Evolutionary conservation across 2,888 invertebrate species (phyloP).

Genomic region (Cryptus armator): DNA sequence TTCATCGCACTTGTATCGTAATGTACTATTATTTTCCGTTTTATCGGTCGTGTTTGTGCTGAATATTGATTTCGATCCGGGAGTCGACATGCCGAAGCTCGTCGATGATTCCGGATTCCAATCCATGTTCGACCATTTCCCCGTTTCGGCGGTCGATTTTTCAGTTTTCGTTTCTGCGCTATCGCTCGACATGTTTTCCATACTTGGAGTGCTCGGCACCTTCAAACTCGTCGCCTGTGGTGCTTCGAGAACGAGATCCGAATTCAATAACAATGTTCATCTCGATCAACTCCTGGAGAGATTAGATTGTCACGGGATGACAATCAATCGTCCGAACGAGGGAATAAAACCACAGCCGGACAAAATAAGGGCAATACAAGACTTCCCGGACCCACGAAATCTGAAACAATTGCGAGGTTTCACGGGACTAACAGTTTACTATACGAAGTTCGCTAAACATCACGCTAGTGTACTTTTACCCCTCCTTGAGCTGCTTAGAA

Average conservation of each 20-base stretch:
- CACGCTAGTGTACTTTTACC: too few species aligned
- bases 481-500: too few species aligned
- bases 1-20: too few species aligned
- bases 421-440: too few species aligned
- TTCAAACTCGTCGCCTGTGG: slow-evolving; percentile 60
- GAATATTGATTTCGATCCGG: slow-evolving; percentile 75
- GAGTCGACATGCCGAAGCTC: slow-evolving; percentile 73
- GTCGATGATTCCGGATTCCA: slow-evolving; percentile 78
- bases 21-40: slow-evolving; percentile 72
- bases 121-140: slow-evolving; percentile 54
- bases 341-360: too few species aligned
- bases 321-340: too few species aligned
- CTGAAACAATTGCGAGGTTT: too few species aligned
- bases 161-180: slow-evolving; percentile 72
- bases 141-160: slow-evolving; percentile 71
- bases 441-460: too few species aligned
- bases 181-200: slow-evolving; percentile 30
- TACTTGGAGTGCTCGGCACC: neutral
- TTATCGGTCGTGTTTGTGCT: slow-evolving; percentile 66
- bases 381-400: too few species aligned
- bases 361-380: too few species aligned
- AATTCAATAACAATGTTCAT: slow-evolving; percentile 51
- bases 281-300: too few species aligned
- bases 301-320: too few species aligned
- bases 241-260: slow-evolving; percentile 60